phyloP scores from a whole-genome alignment of 1,140 invertebrate genomes.

The Caerostris extrusa region DNA sequence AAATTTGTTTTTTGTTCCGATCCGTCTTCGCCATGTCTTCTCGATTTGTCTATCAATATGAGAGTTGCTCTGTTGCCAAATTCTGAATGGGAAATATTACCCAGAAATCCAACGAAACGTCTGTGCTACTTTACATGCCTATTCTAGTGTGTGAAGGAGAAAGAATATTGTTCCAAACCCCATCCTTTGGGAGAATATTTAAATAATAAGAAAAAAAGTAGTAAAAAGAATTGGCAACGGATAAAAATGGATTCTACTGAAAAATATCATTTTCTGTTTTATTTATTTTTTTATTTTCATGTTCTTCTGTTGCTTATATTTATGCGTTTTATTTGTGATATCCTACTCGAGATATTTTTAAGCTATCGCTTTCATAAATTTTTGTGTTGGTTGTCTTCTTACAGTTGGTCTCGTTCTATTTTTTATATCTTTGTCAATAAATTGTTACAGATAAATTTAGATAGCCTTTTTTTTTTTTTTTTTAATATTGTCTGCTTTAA shows the following conservation, averaged over 20 bases:
- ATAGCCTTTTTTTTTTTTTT: too few species aligned
- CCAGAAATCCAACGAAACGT: not conserved
- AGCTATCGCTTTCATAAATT: not conserved
- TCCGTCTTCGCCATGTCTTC: not conserved
- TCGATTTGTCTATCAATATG: conserved; percentile 47
- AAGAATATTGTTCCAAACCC: not conserved
- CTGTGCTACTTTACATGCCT: conserved; percentile 60
- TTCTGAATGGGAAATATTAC: conserved; percentile 60
- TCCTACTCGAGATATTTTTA: not conserved
- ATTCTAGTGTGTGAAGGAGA: conserved; percentile 5
- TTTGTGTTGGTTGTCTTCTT: not conserved
- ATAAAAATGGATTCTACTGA: not conserved
- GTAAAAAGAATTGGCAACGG: not conserved
- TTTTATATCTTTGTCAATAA: too few species aligned
- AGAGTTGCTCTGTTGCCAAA: conserved; percentile 38
- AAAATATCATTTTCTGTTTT: not conserved
- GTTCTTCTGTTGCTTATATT: not conserved
- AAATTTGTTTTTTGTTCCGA: not conserved
- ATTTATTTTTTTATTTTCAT: not conserved
- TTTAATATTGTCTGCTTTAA: too few species aligned
- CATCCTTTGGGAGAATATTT: conserved; percentile 17
- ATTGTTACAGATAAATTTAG: too few species aligned
- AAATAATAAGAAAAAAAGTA: not conserved
- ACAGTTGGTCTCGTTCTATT: too few species aligned
- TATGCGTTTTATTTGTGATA: not conserved